phyloP scores from a whole-genome alignment of 2,888 invertebrate genomes.

The Clanis bilineata region DNA sequence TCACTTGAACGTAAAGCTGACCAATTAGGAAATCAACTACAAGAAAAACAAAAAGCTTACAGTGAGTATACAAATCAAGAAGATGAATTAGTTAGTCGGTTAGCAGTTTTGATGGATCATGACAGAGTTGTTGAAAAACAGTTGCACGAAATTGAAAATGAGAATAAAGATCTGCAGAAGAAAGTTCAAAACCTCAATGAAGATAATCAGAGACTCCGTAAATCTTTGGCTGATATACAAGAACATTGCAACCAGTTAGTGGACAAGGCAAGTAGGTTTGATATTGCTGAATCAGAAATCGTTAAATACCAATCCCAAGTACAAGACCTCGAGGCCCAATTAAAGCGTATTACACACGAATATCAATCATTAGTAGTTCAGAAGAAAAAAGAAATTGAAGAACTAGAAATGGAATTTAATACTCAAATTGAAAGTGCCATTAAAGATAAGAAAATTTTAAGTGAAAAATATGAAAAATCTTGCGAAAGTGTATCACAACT shows the following conservation, averaged over 20 bases:
- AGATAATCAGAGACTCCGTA: slow-evolving; percentile 76
- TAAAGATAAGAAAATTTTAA: slow-evolving; percentile 73
- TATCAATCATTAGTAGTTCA: slow-evolving; percentile 64
- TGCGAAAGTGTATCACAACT: slow-evolving; percentile 72
- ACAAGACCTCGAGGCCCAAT: slow-evolving; percentile 67
- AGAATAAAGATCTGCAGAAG: slow-evolving; percentile 79
- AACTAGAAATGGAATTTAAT: slow-evolving; percentile 71
- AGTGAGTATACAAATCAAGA: slow-evolving; percentile 84
- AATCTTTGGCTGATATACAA: slow-evolving; percentile 66
- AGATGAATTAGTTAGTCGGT: slow-evolving; percentile 83
- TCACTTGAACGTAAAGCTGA: slow-evolving; percentile 84
- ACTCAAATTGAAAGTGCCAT: slow-evolving; percentile 70
- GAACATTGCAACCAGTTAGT: slow-evolving; percentile 59
- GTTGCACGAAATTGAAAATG: slow-evolving; percentile 81
- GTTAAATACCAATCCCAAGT: slow-evolving; percentile 61
- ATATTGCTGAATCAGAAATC: slow-evolving; percentile 53
- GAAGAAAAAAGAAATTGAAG: slow-evolving; percentile 70
- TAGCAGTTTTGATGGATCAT: slow-evolving; percentile 83
- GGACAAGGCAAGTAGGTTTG: slow-evolving; percentile 60
- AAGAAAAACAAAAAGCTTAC: slow-evolving; percentile 81
- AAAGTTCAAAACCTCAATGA: slow-evolving; percentile 78
- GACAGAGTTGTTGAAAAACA: slow-evolving; percentile 85
- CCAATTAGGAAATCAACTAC: slow-evolving; percentile 83
- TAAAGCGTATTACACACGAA: slow-evolving; percentile 57
- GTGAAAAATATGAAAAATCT: slow-evolving; percentile 72